phyloP scores from a whole-genome alignment of 2,113 vertebrate genomes.

The Podarcis raffonei region DNA sequence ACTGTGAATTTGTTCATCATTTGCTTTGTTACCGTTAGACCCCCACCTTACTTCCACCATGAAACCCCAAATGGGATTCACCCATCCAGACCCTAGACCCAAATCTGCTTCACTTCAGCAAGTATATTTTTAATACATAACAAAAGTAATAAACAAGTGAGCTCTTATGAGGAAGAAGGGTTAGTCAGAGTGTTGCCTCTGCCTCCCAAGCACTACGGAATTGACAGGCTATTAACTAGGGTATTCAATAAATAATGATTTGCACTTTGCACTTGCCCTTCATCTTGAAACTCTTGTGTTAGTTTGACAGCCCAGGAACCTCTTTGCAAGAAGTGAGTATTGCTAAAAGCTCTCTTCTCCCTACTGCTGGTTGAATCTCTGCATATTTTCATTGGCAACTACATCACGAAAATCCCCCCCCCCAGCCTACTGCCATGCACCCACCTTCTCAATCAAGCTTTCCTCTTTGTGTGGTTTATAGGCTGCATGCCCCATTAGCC shows the following conservation, averaged over 20 bases:
- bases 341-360: background rate
- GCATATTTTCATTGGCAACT: slow-evolving; percentile 22
- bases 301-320: background rate
- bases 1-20: too few relatives aligned
- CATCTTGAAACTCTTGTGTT: background rate
- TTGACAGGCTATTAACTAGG: background rate
- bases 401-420: background rate
- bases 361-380: background rate
- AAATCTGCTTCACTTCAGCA: too few relatives aligned
- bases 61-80: too few relatives aligned
- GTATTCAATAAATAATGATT: background rate
- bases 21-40: too few relatives aligned
- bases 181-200: too few relatives aligned
- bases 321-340: background rate
- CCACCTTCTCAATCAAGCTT: background rate
- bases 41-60: too few relatives aligned
- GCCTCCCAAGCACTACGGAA: background rate
- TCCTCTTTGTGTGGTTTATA: too few relatives aligned
- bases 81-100: too few relatives aligned
- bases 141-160: background rate
- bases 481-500: too few relatives aligned
- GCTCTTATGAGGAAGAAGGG: background rate
- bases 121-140: too few relatives aligned
- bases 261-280: background rate
- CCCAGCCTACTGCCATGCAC: background rate